Evolutionary conservation across 2,888 invertebrate genomes (phyloP).

Genomic region (Thalpophila matura): DNA sequence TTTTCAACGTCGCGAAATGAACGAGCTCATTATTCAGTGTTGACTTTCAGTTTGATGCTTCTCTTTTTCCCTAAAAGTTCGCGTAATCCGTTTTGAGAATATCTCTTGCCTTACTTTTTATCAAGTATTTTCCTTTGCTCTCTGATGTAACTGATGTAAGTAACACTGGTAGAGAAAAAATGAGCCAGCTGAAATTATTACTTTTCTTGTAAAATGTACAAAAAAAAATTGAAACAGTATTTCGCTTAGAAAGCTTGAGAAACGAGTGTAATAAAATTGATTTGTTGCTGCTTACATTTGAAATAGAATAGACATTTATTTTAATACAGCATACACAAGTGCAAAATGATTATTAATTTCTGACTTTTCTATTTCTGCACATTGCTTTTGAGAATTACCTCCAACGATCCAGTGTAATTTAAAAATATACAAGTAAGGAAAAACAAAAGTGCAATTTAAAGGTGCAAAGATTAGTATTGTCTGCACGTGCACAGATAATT

Average conservation of each 20-base stretch:
- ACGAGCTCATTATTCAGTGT: conserved; percentile 71
- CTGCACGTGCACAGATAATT: too few species aligned
- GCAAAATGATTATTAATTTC: background rate
- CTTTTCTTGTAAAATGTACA: conserved; percentile 27
- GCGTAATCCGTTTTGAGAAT: conserved; percentile 68
- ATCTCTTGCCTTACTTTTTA: conserved; percentile 55
- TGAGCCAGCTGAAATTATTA: conserved; percentile 14
- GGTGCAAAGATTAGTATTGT: background rate
- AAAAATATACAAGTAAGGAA: too few species aligned
- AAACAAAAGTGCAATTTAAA: background rate
- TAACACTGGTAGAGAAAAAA: conserved; percentile 17
- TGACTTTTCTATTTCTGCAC: background rate
- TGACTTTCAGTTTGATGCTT: conserved; percentile 70
- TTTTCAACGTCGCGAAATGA: conserved; percentile 61
- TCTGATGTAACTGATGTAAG: conserved; percentile 23
- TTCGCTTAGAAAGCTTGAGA: conserved; percentile 23
- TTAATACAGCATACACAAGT: conserved; percentile 11
- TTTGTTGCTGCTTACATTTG: conserved; percentile 27
- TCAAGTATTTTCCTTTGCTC: conserved; percentile 28
- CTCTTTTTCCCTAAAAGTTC: conserved; percentile 64
- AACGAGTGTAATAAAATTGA: conserved; percentile 36
- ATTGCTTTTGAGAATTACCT: background rate
- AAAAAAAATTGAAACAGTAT: conserved; percentile 33
- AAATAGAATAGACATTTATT: conserved; percentile 2
- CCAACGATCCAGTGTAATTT: too few species aligned